Percentiles rank a stretch among this genome's conserved stretches.
These are phyloP conservation scores for Neodiprion lecontei DNA, from an alignment of 1,140 invertebrate species.

Conservation along the genomic window DNA sequence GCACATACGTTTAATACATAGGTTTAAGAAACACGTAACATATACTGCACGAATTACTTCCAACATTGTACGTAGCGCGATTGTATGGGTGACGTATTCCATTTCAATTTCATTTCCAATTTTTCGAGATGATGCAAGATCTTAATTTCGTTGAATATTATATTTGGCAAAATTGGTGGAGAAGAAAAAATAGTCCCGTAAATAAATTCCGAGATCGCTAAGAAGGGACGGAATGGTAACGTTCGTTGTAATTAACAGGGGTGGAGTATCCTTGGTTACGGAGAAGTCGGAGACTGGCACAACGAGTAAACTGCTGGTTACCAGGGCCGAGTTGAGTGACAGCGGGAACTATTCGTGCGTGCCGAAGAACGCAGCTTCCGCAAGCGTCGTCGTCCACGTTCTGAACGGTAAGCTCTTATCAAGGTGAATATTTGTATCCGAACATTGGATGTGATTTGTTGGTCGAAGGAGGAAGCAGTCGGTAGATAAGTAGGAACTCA, in stretches of 20 bases:
- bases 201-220: background rate
- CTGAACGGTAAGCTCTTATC: constrained; percentile 76
- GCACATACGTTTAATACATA: no score
- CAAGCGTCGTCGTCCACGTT: constrained; percentile 85
- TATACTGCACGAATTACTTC: no score
- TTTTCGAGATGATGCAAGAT: no score
- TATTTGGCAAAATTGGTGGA: background rate
- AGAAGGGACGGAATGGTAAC: constrained; percentile 12
- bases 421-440: background rate
- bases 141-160: no score
- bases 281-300: constrained; percentile 87
- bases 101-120: no score
- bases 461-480: no score
- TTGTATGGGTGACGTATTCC: no score
- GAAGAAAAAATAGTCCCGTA: background rate
- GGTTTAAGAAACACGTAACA: no score
- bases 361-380: constrained; percentile 83
- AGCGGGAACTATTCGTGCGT: constrained; percentile 89
- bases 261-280: constrained; percentile 87
- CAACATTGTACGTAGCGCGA: no score
- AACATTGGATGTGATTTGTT: background rate
- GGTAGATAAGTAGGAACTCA: no score
- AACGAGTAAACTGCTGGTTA: constrained; percentile 85
- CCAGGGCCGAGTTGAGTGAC: constrained; percentile 80
- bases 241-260: constrained; percentile 53